Base-by-base conservation (phyloP, 2,797 vertebrate genomes). In the Gymnoscopelus braueri region DNA sequence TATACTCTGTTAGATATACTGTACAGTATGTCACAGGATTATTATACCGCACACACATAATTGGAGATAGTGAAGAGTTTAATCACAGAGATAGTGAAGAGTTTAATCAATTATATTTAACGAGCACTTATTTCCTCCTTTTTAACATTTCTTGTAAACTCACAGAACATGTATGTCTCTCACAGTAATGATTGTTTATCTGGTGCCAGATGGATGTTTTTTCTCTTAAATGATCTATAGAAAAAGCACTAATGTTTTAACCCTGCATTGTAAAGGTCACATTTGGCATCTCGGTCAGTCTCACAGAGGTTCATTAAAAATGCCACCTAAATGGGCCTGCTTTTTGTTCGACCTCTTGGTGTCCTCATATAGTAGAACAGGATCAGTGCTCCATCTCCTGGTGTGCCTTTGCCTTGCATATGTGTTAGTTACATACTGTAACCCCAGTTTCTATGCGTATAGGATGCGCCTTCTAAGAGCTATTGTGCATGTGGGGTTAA, bases 321-420 rank as follows among this genome's bases (percentile, higher is more conserved):
- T 54, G 68, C 72, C 74, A 68, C 69, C 73, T 60, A 77, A 70
- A 67, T 66, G 44, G 72, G 26, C 11, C 62, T 60, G 60, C 58
- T 67, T 70, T 35, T 74, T 70, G 72, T 67, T 87, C 79, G 74
- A 58, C 67, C 60, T 64, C 14, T 50, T 55, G 61, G 63, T 60
- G 56, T 15, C 19, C 15, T 51, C 49, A 55, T 53, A 44, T 62
- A 62, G 60, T 44, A 58, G 54, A 58, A 53, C 54, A 81, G 78
- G 69, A 82, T 77, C 84, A 88, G 86, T 83, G 83, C 91, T 89
- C 90, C 90, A 85, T 88, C 91, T 88, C 68, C 87, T 91, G 90
- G 90, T 84, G 88, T 91, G 88, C 90, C 90, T 91, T 90, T 88
- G 84, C 74, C 84, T 86, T 90, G 83, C 91, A 86, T 70, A 60